Conservation (phyloP, 30 jellyfish, hydroid and myxozoan species). For the Cassiopea xamachana region DNA sequence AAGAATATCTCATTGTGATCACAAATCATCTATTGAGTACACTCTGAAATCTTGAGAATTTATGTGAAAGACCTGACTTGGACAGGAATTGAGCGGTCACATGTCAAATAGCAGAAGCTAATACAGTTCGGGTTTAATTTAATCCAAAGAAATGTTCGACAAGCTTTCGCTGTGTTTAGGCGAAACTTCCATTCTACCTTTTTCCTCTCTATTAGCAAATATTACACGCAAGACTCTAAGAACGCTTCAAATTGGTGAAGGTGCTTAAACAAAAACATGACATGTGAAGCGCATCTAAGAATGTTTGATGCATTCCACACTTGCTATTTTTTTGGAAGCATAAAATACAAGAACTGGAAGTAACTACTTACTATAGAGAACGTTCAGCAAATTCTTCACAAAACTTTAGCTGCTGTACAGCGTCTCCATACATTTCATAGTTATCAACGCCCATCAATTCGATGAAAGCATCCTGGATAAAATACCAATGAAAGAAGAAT, state of each 20-base stretch:
- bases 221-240: background rate
- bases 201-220: background rate
- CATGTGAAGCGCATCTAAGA: too few species aligned
- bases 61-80: background rate
- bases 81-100: background rate
- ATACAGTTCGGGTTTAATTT: background rate
- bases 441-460: conserved; percentile 72
- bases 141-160: background rate
- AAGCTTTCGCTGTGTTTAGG: background rate
- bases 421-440: conserved; percentile 88
- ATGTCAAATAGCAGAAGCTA: background rate
- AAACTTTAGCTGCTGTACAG: conserved; percentile 90
- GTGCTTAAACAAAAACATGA: too few species aligned
- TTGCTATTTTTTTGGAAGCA: background rate
- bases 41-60: background rate
- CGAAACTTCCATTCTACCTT: background rate
- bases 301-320: background rate
- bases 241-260: too few species aligned
- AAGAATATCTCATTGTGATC: background rate
- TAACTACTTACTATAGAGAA: conserved; percentile 32
- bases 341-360: background rate
- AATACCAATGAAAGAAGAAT: background rate
- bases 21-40: background rate
- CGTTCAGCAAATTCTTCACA: conserved; percentile 90
- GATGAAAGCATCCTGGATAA: conserved; percentile 64